phyloP scores from a whole-genome alignment of 2,113 vertebrate species.

The Prinia subflava region DNA sequence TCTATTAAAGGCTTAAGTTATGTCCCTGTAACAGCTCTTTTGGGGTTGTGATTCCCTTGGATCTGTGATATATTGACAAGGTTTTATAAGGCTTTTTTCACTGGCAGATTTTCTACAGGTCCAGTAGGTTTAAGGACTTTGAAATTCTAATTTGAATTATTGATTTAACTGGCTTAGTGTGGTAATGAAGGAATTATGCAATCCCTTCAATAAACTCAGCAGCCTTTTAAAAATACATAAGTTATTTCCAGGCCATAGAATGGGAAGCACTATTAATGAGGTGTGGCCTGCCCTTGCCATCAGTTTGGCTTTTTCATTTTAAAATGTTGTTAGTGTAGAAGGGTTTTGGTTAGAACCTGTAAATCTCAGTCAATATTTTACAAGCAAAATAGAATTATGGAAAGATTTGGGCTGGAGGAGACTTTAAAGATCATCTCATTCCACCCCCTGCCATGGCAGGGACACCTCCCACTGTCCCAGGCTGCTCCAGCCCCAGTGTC shows the following conservation, averaged over 20 bases:
- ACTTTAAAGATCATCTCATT: background rate
- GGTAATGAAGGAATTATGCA: constrained; percentile 38
- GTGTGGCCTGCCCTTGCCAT: background rate
- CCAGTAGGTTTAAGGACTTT: background rate
- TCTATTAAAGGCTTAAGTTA: background rate
- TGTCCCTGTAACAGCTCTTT: background rate
- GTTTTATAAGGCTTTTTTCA: background rate
- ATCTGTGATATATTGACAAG: background rate
- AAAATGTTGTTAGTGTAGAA: background rate
- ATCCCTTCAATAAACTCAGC: background rate
- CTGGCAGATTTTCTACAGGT: background rate
- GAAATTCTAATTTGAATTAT: constrained; percentile 10
- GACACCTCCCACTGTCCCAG: background rate
- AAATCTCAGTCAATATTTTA: background rate
- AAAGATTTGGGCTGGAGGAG: background rate
- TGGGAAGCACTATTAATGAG: background rate
- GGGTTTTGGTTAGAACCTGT: background rate
- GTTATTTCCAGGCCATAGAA: background rate
- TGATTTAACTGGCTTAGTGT: background rate
- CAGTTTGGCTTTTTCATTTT: background rate
- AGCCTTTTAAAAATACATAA: constrained; percentile 22
- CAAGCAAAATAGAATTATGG: background rate
- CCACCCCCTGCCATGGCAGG: background rate
- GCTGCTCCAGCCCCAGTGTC: accelerated
- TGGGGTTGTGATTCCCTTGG: background rate